Conservation (phyloP, 2,888 invertebrate genomes). For the Aporophyla nigra region DNA sequence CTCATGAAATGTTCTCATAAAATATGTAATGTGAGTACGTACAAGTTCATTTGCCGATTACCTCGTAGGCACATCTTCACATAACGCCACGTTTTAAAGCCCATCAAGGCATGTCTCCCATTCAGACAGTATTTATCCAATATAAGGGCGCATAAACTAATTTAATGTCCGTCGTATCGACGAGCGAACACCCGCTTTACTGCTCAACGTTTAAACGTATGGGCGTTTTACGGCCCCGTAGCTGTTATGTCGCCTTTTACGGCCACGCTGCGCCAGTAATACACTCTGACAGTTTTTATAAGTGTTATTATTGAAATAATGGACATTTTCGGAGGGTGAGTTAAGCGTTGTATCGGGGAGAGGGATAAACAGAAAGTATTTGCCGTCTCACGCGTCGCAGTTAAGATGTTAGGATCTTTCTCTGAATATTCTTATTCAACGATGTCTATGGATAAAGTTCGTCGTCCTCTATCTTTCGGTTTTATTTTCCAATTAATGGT, state of each 20-base stretch:
- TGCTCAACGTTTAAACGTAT: conserved; percentile 78
- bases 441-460: not conserved
- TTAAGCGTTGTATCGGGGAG: conserved; percentile 10
- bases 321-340: conserved; percentile 30
- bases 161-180: conserved; percentile 72
- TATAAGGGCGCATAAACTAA: conserved; percentile 71
- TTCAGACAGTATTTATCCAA: conserved; percentile 65
- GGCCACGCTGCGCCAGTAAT: conserved; percentile 58
- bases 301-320: conserved; percentile 65
- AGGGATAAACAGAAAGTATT: conserved; percentile 7
- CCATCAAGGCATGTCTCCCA: conserved; percentile 61
- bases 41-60: conserved; percentile 39
- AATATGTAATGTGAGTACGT: conserved; percentile 17
- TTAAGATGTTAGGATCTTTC: conserved; percentile 8
- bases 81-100: conserved; percentile 47
- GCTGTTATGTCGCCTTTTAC: conserved; percentile 69
- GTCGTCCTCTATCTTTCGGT: not conserved
- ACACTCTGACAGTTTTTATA: conserved; percentile 65
- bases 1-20: conserved; percentile 28
- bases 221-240: conserved; percentile 72
- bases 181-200: conserved; percentile 69
- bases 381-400: not conserved
- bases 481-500: not conserved
- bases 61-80: conserved; percentile 23
- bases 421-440: conserved; percentile 3